phyloP scores from a whole-genome alignment of 2,888 invertebrate species.

The Cataglyphis rosenhaueri region DNA sequence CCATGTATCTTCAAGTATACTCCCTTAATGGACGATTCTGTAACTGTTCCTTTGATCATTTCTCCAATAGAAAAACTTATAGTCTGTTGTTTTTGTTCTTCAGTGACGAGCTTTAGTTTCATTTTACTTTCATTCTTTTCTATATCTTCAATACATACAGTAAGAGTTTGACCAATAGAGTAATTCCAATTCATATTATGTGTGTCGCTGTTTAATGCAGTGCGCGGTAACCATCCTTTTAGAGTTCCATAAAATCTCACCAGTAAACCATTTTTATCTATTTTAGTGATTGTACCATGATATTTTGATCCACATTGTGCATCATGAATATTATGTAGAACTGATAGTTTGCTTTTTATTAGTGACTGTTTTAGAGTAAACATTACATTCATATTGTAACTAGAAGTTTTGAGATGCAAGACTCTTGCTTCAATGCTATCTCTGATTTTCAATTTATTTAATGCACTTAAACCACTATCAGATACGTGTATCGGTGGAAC shows the following conservation, averaged over 20 bases:
- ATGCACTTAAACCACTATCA: slow-evolving; percentile 73
- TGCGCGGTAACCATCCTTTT: slow-evolving; percentile 86
- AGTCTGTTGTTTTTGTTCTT: background rate
- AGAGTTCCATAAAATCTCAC: slow-evolving; percentile 88
- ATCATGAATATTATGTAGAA: slow-evolving; percentile 86
- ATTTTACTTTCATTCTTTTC: slow-evolving; percentile 65
- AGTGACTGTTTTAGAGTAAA: slow-evolving; percentile 90
- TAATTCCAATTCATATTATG: slow-evolving; percentile 85
- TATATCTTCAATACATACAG: slow-evolving; percentile 69
- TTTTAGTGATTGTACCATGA: slow-evolving; percentile 87
- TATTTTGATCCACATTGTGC: slow-evolving; percentile 87
- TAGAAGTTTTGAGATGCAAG: slow-evolving; percentile 84
- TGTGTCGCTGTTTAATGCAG: slow-evolving; percentile 82
- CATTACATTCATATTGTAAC: slow-evolving; percentile 85
- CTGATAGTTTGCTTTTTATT: slow-evolving; percentile 86
- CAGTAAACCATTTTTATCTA: slow-evolving; percentile 86
- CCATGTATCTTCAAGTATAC: slow-evolving; percentile 75
- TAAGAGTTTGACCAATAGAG: slow-evolving; percentile 88
- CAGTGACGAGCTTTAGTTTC: slow-evolving; percentile 57
- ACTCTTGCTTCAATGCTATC: slow-evolving; percentile 88
- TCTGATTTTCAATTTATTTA: slow-evolving; percentile 87
- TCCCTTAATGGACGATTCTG: slow-evolving; percentile 77
- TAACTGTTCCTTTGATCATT: slow-evolving; percentile 77
- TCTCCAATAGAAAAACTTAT: slow-evolving; percentile 71
- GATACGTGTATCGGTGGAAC: slow-evolving; percentile 77